phyloP scores from a whole-genome alignment of 2,888 invertebrate genomes.

The Ferrisia virgata region DNA sequence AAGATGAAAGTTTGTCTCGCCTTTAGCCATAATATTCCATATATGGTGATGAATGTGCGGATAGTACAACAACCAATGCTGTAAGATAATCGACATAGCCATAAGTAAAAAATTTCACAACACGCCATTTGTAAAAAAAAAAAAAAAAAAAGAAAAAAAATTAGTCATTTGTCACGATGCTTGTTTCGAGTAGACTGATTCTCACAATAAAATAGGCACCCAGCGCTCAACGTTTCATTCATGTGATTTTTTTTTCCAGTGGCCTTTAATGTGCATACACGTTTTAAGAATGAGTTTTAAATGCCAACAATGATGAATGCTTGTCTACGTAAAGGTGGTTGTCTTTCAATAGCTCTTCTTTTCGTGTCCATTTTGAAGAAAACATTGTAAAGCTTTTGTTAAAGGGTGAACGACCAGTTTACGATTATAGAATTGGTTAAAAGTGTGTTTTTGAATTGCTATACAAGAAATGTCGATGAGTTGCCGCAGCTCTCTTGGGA shows the following conservation, averaged over 20 bases:
- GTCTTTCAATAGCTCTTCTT: not conserved
- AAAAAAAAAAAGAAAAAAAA: not conserved
- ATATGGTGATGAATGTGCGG: not conserved
- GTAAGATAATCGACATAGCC: not conserved
- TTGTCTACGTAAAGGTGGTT: not conserved
- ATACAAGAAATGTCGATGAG: not conserved
- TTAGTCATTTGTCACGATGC: not conserved
- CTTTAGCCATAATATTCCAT: not conserved
- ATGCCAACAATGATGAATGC: not conserved
- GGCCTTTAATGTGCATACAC: not conserved
- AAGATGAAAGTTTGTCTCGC: not conserved
- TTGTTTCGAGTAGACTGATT: no score
- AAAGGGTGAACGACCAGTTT: slow-evolving; percentile 28
- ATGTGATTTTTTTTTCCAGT: not conserved
- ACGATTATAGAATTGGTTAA: not conserved
- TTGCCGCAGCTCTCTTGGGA: not conserved
- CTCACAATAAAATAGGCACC: not conserved
- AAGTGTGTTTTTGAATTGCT: not conserved
- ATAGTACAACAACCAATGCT: not conserved
- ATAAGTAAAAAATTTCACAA: not conserved
- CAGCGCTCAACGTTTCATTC: not conserved
- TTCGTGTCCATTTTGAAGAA: not conserved
- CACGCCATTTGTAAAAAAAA: not conserved
- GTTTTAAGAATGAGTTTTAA: not conserved
- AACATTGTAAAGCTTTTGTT: slow-evolving; percentile 6